A percentile compares a stretch with the other conserved stretches of the same genome.
Conservation (phyloP, 2,797 vertebrate species). For the Selene dorsalis region DNA sequence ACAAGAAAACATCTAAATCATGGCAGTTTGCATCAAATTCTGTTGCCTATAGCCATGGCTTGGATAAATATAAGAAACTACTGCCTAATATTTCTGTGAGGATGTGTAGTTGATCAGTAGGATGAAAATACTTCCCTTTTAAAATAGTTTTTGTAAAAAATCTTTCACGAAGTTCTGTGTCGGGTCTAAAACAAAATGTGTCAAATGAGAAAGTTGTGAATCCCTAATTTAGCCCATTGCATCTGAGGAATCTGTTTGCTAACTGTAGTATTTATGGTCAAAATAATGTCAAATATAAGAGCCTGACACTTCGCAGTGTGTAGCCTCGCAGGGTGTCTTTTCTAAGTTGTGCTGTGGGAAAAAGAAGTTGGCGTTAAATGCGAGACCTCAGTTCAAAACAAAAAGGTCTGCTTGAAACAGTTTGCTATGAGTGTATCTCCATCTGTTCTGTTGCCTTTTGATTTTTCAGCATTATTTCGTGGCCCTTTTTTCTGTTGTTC, state of each 20-base stretch:
- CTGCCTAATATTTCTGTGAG: not conserved
- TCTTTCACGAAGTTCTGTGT: not conserved
- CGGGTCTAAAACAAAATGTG: not conserved
- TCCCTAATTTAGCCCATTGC: not conserved
- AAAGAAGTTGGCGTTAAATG: not conserved
- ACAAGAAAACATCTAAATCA: not conserved
- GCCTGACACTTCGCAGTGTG: constrained; percentile 1
- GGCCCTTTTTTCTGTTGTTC: constrained; percentile 38
- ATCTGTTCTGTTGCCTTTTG: constrained; percentile 43
- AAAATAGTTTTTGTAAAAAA: not conserved
- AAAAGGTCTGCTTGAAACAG: not conserved
- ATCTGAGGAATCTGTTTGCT: not conserved
- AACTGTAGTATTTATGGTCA: not conserved
- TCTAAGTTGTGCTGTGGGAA: constrained; percentile 4
- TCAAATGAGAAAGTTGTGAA: not conserved
- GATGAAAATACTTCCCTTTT: not conserved
- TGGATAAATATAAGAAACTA: constrained; percentile 1
- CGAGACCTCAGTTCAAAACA: not conserved
- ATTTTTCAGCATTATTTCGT: constrained; percentile 58
- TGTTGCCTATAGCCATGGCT: not conserved
- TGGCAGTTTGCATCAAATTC: not conserved
- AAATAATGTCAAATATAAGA: not conserved
- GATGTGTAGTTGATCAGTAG: not conserved
- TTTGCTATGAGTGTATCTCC: constrained; percentile 25
- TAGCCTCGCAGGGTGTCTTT: not conserved